A percentile compares a stretch with the other conserved stretches of the same genome.
These are phyloP conservation scores for Odontomachus brunneus DNA, from an alignment of 1,140 invertebrate genomes.

Conservation along the genomic window DNA sequence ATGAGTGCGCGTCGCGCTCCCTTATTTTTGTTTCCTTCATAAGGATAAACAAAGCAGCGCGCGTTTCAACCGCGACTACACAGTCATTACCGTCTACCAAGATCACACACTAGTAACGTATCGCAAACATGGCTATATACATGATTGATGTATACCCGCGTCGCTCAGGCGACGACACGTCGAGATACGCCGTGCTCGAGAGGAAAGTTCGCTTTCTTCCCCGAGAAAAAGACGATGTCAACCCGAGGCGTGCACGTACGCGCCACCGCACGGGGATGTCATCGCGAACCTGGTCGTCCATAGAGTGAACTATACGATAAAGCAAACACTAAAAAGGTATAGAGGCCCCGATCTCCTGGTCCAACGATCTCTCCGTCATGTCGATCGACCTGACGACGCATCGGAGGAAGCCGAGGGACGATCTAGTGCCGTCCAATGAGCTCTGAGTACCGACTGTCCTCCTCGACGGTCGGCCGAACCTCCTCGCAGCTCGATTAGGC, in stretches of 20 bases:
- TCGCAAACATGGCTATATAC: conserved; percentile 22
- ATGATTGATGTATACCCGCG: conserved; percentile 23
- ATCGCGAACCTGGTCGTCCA: no score
- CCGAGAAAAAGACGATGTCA: neutral
- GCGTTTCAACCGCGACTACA: neutral
- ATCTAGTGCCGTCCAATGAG: conserved; percentile 58
- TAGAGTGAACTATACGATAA: no score
- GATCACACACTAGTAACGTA: conserved; percentile 21
- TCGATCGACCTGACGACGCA: conserved; percentile 71
- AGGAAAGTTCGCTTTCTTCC: conserved; percentile 39
- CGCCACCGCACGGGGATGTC: no score
- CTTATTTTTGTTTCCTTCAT: neutral
- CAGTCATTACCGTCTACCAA: neutral
- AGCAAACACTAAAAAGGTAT: conserved; percentile 77
- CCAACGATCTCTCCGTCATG: conserved; percentile 63
- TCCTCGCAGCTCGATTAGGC: conserved; percentile 72
- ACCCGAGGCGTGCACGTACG: neutral
- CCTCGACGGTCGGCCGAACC: conserved; percentile 51
- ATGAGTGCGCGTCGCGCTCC: neutral
- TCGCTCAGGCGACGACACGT: conserved; percentile 20
- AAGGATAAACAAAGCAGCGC: neutral
- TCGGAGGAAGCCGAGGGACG: conserved; percentile 58
- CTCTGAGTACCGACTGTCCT: conserved; percentile 68
- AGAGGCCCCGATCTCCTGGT: conserved; percentile 75
- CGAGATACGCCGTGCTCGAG: neutral